Evolutionary conservation across 2,888 invertebrate genomes (phyloP), one percentile per base, ranked within the genome.

Genomic region (Bembecia ichneumoniformis): DNA sequence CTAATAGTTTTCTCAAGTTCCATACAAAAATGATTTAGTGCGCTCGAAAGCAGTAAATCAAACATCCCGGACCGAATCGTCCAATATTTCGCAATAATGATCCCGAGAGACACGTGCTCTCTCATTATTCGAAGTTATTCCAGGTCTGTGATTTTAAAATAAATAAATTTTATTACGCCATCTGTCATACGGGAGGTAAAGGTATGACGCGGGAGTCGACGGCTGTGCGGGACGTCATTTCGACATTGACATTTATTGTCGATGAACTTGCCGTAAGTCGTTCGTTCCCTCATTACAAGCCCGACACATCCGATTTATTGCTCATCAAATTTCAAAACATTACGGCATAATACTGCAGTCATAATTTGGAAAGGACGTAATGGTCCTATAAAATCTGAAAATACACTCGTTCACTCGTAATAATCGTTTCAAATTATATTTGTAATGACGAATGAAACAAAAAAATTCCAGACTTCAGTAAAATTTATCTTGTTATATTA

Each of bases 1-100:
- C 78, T 83, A 86, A 84, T 87, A 84, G 82, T 87, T 84, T 79
- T 84, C 80, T 82, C 77, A 77, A 82, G 73, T 80, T 81, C 77
- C 71, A 81, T 83, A 82, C 74, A 82, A 71, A 77, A 64, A 76
- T 84, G 86, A 87, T 86, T 86, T 84, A 84, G 71, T 77, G 68
- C 70, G 70, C 71, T 83, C 82, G 76, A 83, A 82, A 82, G 81
- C 82, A 87, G 86, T 87, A 86, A 86, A 68, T 71, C 57, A 66
- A 73, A 69, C 73, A 78, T 82, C 72, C 74, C 74, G 64, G 53
- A 57, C 63, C 64, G 62, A 67, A 70, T 73, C 73, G 68, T 66
- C 65, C 74, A 68, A 70, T 72, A 70, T 68, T 60, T 64, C 56
- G 63, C 66, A 67, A 71, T 80, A 77, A 79, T 77, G 73, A 77